Base-by-base conservation (phyloP, 2,797 vertebrate species). In the Rhinophrynus dorsalis region DNA sequence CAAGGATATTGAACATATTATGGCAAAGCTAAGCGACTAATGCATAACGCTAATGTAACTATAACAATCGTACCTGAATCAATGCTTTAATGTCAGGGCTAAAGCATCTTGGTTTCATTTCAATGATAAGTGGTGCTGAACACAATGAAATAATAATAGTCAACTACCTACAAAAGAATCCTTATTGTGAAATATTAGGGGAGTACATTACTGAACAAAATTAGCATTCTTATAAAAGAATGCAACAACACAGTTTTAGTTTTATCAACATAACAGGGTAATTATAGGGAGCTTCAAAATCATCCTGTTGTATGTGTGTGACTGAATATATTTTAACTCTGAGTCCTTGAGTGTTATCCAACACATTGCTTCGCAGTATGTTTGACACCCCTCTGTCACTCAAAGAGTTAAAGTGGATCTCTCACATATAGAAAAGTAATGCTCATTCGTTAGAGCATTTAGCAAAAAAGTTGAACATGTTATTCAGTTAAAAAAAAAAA, bases 1-100 rank as follows among this genome's bases (percentile, higher is more conserved):
- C 38, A 54, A 60, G 37, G 30, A 76, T 78, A 68, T 45, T 45
- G 42, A 66, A 6, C 64, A 17, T 45, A 23, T 79, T 51, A 67
- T 21, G 3, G 47, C 38, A 65, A 13, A 27, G 66, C 24, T 68
- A 69, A 69, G 62, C 42, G 33, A 54, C 38, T 78, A 74, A 69
- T 57, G 40, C 24, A 29, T 76, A 78, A 48, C 52, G 45, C 9
- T 23, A 75, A 61, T 62, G 13, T 66, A 67, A 40, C 51, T 40
- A 40, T 29, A 69, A 61, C 67, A 37, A 61, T 38, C 48, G 56
- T 37, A 74, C 63, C 55, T 54, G 32, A 67, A 52, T 59, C 70
- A 52, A 27, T 67, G 33, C 42, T 59, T 65, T 73, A 42, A 73
- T 59, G 32, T 73, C 48, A 73, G 51, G 40, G 70, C 56, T 62